Base-by-base conservation (phyloP, 2,888 invertebrate genomes). In the Andricus curvator region DNA sequence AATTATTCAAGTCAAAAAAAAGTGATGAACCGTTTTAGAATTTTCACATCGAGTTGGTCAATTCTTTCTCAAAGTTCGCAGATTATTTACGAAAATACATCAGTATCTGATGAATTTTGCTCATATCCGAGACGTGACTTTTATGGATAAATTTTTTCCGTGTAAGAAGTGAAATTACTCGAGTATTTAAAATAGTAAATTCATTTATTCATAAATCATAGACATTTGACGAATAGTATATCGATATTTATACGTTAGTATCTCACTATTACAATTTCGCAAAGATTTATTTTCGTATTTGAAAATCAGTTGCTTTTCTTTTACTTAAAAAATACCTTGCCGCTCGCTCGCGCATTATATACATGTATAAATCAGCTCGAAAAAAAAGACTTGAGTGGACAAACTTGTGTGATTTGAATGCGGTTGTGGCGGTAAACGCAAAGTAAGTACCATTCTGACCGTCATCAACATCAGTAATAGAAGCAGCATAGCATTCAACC, bases 181-280 rank as follows among this genome's bases (percentile, higher is more conserved):
- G 51, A 8, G 9, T 56, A 56, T 56, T 79, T 87, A 89, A 89
- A 89, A 88, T 88, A 88, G 85, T 85, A 64, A 88, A 86, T 89
- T 89, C 85, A 85, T 89, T 90, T 88, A 89, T 90, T 86, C 85
- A 88, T 84, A 88, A 89, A 87, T 86, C 87, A 88, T 88, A 82
- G 84, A 85, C 84, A 85, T 81, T 84, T 83, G 87, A 89, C 85
- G 81, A 85, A 86, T 88, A 44, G 15, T 41, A 65, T 65, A 65
- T 29, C 33, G 22, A 66, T 66, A 67, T 67, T 20, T 20, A 86
- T 87, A 86, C 84, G 86, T 87, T 84, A 85, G 82, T 74, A 74
- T 87, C 85, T 88, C 85, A 87, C 84, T 87, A 87, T 86, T 82
- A 83, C 85, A 87, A 85, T 85, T 84, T 84, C 80, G 85, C 83